A percentile compares a stretch with the other conserved stretches of the same genome.
These are phyloP conservation scores for Bombus difficillimus DNA, from an alignment of 1,140 invertebrate genomes.

Conservation along the genomic window DNA sequence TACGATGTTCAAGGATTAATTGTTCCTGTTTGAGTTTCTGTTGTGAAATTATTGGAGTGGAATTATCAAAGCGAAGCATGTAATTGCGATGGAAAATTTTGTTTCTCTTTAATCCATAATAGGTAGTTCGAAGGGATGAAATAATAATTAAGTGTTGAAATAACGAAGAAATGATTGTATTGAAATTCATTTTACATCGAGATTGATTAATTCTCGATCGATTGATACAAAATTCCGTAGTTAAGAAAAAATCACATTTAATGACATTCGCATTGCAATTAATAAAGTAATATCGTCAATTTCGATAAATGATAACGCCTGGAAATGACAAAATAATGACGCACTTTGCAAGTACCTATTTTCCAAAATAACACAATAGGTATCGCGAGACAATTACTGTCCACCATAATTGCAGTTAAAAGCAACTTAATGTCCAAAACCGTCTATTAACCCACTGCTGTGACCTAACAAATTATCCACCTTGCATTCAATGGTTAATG, in stretches of 20 bases:
- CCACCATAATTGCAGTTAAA: neutral
- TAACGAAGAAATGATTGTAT: too few relatives aligned
- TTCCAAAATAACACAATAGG: neutral
- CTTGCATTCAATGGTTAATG: neutral
- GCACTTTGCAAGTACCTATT: too few relatives aligned
- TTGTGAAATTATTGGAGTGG: neutral
- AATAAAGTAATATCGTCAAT: neutral
- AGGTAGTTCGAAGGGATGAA: too few relatives aligned
- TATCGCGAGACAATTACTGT: neutral
- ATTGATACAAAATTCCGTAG: neutral
- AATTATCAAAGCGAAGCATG: neutral
- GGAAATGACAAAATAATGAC: neutral
- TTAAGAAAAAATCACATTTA: neutral
- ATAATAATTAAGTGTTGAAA: neutral
- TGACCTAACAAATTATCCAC: neutral
- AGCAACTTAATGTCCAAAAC: neutral
- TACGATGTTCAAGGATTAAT: too few relatives aligned
- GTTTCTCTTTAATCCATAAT: too few relatives aligned
- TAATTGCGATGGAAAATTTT: too few relatives aligned
- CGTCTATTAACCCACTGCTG: neutral
- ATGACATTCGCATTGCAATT: neutral
- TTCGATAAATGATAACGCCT: too few relatives aligned
- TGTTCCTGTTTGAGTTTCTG: too few relatives aligned
- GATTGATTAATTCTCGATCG: too few relatives aligned
- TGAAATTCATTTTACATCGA: too few relatives aligned